Conservation (phyloP, 2,797 vertebrate species). For the Sebastes nivosus region DNA sequence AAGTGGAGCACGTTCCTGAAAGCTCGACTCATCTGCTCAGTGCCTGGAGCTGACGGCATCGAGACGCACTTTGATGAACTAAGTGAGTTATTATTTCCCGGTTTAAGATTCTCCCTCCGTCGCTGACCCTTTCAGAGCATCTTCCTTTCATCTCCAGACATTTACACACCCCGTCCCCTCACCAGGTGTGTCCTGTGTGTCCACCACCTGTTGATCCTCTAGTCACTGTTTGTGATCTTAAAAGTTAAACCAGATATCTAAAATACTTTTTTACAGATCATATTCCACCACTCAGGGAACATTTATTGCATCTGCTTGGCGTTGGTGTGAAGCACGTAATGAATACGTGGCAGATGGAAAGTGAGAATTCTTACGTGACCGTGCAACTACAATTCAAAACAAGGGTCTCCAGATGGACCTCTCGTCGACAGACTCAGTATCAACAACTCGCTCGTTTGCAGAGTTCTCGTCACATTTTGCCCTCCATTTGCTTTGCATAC, state of each 20-base stretch:
- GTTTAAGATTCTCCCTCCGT: background rate
- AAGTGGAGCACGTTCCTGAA: constrained; percentile 99
- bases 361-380: constrained; percentile 45
- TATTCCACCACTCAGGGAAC: constrained; percentile 8
- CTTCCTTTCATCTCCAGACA: constrained; percentile 16
- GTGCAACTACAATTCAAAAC: constrained; percentile 45
- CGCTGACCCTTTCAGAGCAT: background rate
- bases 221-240: background rate
- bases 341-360: constrained; percentile 44
- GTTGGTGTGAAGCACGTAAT: constrained; percentile 27
- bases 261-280: constrained; percentile 20
- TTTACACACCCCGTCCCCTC: background rate
- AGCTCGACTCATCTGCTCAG: constrained; percentile 96
- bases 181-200: background rate
- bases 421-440: constrained; percentile 53
- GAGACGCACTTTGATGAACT: constrained; percentile 99
- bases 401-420: constrained; percentile 39
- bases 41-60: constrained; percentile 92
- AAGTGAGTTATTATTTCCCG: constrained; percentile 83
- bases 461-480: constrained; percentile 31
- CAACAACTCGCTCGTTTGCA: constrained; percentile 41
- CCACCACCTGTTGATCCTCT: constrained; percentile 14
- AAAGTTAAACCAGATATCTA: background rate
- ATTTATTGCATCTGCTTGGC: constrained; percentile 29
- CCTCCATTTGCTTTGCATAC: constrained; percentile 48